Percentiles rank a stretch among this genome's conserved stretches.
Evolutionary conservation across 2,113 vertebrate species (phyloP).

Genomic region (Scartelaos histophorus): DNA sequence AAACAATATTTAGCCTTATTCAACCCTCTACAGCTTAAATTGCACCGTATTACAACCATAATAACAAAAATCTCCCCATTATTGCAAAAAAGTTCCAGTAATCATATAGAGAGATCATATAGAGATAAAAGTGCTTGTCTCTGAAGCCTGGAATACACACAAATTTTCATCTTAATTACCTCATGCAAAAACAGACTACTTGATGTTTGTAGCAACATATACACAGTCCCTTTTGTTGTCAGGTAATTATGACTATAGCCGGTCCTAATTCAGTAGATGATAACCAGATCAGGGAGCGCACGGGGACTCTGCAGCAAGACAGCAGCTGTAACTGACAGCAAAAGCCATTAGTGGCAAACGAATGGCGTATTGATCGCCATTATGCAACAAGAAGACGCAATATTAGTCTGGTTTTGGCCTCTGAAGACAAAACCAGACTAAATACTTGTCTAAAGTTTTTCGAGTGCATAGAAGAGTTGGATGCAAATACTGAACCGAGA

Average conservation of each 20-base stretch:
- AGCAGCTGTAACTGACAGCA: conserved; percentile 25
- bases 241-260: background rate
- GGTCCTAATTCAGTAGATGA: background rate
- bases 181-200: background rate
- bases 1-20: too few relatives aligned
- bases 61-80: too few relatives aligned
- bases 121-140: background rate
- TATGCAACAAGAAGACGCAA: conserved; percentile 25
- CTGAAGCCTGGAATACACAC: background rate
- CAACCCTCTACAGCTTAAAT: too few relatives aligned
- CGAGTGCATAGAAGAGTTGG: background rate
- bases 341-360: conserved; percentile 36
- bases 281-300: conserved; percentile 2
- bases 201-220: background rate
- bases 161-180: background rate
- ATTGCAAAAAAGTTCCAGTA: too few relatives aligned
- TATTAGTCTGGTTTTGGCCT: background rate
- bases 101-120: too few relatives aligned
- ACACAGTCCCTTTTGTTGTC: background rate
- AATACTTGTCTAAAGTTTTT: background rate
- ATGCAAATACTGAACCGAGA: background rate
- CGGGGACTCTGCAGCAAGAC: conserved; percentile 14
- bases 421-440: background rate
- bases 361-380: conserved; percentile 41
- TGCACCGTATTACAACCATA: too few relatives aligned